A percentile compares a stretch with the other conserved stretches of the same genome.
Conservation (phyloP, 53 echinoderm and acorn worm species). For the Henricia sp. region DNA sequence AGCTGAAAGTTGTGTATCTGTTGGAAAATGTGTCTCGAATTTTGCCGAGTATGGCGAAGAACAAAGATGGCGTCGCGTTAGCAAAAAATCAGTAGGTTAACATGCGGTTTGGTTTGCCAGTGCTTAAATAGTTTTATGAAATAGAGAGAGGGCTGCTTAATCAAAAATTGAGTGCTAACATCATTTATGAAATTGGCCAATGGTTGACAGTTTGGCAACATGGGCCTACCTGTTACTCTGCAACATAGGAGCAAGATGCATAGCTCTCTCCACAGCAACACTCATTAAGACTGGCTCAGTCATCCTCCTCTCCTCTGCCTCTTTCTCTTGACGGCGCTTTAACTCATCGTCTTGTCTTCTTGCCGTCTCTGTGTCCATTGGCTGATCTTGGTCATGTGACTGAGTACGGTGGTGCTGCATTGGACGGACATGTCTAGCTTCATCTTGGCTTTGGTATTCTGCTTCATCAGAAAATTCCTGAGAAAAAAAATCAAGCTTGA, state of each 20-base stretch:
- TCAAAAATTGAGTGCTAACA: too few species aligned
- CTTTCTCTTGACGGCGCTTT: constrained; percentile 23
- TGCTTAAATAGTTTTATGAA: too few species aligned
- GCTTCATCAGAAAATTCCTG: constrained; percentile 43
- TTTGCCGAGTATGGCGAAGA: too few species aligned
- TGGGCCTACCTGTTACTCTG: constrained; percentile 65
- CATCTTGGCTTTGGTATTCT: neutral
- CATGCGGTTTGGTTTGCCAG: too few species aligned
- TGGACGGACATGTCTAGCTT: neutral
- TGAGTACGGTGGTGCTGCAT: neutral
- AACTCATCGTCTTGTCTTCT: constrained; percentile 53
- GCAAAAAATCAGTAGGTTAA: too few species aligned
- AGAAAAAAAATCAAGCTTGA: too few species aligned
- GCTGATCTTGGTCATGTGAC: constrained; percentile 7
- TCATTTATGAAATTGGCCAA: too few species aligned
- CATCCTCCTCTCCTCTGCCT: constrained; percentile 52
- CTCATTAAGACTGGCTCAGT: constrained; percentile 75
- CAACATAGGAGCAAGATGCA: constrained; percentile 68
- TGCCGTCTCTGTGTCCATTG: constrained; percentile 13
- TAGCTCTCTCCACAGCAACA: constrained; percentile 86
- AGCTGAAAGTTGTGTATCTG: too few species aligned
- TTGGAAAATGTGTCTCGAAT: too few species aligned
- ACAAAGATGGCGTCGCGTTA: too few species aligned
- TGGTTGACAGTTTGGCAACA: too few species aligned
- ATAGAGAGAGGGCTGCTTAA: too few species aligned